Evolutionary conservation across 2,888 invertebrate genomes (phyloP).

Genomic region (Mechanitis messenoides): DNA sequence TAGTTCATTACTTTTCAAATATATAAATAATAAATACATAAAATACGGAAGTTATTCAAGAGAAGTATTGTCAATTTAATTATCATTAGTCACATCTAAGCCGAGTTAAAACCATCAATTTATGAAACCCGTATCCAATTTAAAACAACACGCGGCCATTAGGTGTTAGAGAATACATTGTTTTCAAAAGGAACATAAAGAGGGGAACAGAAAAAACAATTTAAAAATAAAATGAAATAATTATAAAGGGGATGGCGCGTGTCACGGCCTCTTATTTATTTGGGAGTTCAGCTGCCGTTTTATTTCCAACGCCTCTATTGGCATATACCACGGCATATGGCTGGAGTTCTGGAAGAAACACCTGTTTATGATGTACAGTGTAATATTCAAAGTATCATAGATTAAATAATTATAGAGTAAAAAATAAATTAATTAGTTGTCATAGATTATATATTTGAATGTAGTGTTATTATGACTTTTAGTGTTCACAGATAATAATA

Average conservation of each 20-base stretch:
- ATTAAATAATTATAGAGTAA: no score
- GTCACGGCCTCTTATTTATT: conserved; percentile 69
- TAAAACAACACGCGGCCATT: conserved; percentile 70
- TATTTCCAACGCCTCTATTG: conserved; percentile 50
- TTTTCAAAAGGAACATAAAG: conserved; percentile 61
- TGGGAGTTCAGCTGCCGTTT: conserved; percentile 67
- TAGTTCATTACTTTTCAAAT: background rate
- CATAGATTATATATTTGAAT: no score
- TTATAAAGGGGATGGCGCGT: conserved; percentile 73
- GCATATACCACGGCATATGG: conserved; percentile 55
- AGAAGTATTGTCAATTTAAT: conserved; percentile 70
- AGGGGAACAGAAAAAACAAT: conserved; percentile 75
- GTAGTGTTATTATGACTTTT: no score
- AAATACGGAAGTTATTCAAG: conserved; percentile 30
- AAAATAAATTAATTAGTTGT: no score
- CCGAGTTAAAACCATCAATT: conserved; percentile 73
- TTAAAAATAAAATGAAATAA: conserved; percentile 77
- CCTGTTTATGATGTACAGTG: conserved; percentile 20
- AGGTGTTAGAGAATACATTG: conserved; percentile 60
- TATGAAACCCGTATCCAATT: conserved; percentile 77
- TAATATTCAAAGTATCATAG: conserved; percentile 12
- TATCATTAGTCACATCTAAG: conserved; percentile 70
- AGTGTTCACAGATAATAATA: no score
- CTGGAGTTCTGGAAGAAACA: conserved; percentile 36
- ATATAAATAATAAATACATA: conserved; percentile 10